Conservation (phyloP, 2,113 vertebrate genomes). For the Glareola pratincola region DNA sequence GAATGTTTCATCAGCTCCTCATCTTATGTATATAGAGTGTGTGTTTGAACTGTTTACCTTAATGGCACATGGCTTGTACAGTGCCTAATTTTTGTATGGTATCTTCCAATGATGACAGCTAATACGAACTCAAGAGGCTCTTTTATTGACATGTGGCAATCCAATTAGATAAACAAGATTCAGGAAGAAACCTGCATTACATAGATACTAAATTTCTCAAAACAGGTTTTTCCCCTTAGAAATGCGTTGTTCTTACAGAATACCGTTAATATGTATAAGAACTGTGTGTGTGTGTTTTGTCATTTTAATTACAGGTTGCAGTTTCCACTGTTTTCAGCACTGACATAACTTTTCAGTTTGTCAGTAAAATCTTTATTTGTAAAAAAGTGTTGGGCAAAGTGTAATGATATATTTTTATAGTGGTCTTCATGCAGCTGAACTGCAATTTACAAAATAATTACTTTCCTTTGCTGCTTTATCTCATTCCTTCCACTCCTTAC, state of each 20-base stretch:
- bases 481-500: constrained; percentile 17
- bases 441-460: constrained; percentile 55
- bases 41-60: background rate
- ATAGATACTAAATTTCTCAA: background rate
- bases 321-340: constrained; percentile 28
- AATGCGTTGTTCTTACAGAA: background rate
- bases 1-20: background rate
- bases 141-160: background rate
- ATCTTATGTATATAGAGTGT: background rate
- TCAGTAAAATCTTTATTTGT: constrained; percentile 48
- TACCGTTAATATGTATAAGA: background rate
- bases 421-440: constrained; percentile 49
- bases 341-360: constrained; percentile 28
- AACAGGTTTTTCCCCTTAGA: background rate
- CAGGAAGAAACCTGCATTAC: background rate
- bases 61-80: background rate
- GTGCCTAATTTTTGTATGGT: background rate
- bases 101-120: background rate
- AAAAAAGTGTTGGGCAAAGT: constrained; percentile 18
- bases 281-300: background rate
- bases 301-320: constrained; percentile 31
- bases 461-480: constrained; percentile 13
- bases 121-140: background rate
- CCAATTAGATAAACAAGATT: background rate
- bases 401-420: constrained; percentile 31